Evolutionary conservation across 1,140 invertebrate genomes (phyloP).

Genomic region (Magallana ariakensis): DNA sequence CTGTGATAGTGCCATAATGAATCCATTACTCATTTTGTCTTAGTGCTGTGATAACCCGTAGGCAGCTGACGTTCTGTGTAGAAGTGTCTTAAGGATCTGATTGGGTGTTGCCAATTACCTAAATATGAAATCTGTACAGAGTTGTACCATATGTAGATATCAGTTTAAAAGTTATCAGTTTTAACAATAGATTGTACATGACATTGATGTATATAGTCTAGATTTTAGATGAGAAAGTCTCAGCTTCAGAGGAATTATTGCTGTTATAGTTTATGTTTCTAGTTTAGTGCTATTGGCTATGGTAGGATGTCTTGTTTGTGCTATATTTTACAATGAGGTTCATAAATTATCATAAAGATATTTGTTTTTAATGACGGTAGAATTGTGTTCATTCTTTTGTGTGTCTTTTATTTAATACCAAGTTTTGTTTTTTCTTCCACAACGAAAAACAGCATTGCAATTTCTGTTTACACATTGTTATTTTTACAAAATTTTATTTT

Average conservation of each 20-base stretch:
- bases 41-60: conserved; percentile 41
- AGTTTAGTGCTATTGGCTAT: conserved; percentile 38
- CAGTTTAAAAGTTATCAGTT: background rate
- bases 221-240: conserved; percentile 1
- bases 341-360: background rate
- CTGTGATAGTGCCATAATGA: conserved; percentile 29
- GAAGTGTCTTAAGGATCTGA: background rate
- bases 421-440: background rate
- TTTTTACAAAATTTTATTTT: background rate
- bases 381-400: conserved; percentile 25
- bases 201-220: conserved; percentile 13
- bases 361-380: conserved; percentile 2
- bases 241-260: background rate
- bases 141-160: background rate
- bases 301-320: conserved; percentile 26
- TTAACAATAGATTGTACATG: conserved; percentile 6
- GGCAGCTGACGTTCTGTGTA: conserved; percentile 18
- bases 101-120: no score
- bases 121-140: background rate
- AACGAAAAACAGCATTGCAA: background rate
- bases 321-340: background rate
- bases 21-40: conserved; percentile 18
- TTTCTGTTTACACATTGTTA: conserved; percentile 15
- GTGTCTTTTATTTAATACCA: background rate
- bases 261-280: conserved; percentile 17